phyloP scores from a whole-genome alignment of 2,888 invertebrate species.

The Drosophila austrosaltans region DNA sequence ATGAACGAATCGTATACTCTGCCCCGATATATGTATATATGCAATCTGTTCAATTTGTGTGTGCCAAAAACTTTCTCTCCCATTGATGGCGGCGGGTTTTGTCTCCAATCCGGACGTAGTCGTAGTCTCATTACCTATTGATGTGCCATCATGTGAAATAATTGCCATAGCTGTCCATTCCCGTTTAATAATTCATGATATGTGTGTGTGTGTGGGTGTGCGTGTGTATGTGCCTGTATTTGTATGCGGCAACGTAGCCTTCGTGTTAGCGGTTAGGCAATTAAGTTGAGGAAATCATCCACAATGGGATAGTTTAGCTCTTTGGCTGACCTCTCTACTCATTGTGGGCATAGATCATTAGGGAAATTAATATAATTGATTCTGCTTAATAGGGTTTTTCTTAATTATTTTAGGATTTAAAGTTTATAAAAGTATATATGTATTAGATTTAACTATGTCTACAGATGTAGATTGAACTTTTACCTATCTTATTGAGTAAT shows the following conservation, averaged over 20 bases:
- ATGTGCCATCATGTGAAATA: conserved; percentile 76
- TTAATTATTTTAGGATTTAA: not conserved
- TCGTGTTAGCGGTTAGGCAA: conserved; percentile 45
- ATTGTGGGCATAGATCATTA: conserved; percentile 15
- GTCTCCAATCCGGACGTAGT: conserved; percentile 24
- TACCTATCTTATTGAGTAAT: no score
- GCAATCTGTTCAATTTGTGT: conserved; percentile 67
- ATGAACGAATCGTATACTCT: conserved; percentile 11
- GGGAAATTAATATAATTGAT: not conserved
- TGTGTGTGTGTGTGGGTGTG: conserved; percentile 22
- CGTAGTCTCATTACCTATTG: conserved; percentile 58
- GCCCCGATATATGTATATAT: conserved; percentile 24
- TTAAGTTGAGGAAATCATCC: conserved; percentile 52
- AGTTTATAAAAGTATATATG: not conserved
- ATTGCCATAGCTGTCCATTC: conserved; percentile 68
- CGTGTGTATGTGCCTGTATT: conserved; percentile 26
- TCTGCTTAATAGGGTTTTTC: not conserved
- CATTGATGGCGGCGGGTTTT: conserved; percentile 14
- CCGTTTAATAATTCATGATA: conserved; percentile 71
- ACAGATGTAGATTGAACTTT: no score
- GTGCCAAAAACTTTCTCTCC: conserved; percentile 39
- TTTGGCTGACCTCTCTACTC: not conserved
- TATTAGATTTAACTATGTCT: no score
- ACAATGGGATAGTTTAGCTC: conserved; percentile 51
- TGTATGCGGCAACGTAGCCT: conserved; percentile 23